Base-by-base conservation (phyloP, 2,797 vertebrate genomes). In the Cossypha polioptera region DNA sequence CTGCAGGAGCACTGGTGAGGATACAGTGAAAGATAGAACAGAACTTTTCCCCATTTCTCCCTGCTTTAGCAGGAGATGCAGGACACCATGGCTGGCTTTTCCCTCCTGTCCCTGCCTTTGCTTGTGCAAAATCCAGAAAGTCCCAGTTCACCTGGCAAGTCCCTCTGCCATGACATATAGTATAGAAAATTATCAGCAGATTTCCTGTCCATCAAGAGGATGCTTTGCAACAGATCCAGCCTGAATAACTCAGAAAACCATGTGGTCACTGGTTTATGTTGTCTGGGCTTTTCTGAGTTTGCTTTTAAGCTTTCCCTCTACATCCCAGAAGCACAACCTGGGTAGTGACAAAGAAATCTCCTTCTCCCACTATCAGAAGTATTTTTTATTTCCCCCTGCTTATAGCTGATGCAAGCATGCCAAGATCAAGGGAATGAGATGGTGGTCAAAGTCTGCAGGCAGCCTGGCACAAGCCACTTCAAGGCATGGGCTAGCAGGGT, bases 401-500 rank as follows among this genome's bases (percentile, higher is more conserved):
- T 53, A 26, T 2, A 14, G 59, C 53, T 38, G 29, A 31, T 33
- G 10, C 38, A n/a, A 83, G 26, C 36, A 5, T 7, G 31, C 33
- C 38, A 55, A 69, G 47, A 62, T 72, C 33, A 54, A 55, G 47
- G 45, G 57, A 43, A 48, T 16, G 16, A 73, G 43, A 36, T 24
- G 11, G 42, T 51, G 43, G 31, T 47, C 68, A 54, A 66, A 83
- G 21, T 17, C 87, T 71, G 47, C 65, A 80, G 74, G 92, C 40
- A 84, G 42, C n/a, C 61, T 50, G 61, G 73, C 57, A 80, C 26
- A 33, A 71, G 29, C 53, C 35, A 14, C 57, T 38, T 24, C 0
- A 1, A 71, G 57, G 22, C 0, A 0, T 13, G 21, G 50, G 35
- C n/a, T 62, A 66, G 31, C 71, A 58, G 0, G 0, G 18, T 11